Conservation (phyloP, 1,140 invertebrate species). For the fruit fly (Drosophila melanogaster) region Release_6_plus_ISO1_MT NT_037436.4:2347501-2348000, state of each 20-base stretch:
- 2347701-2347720: slow-evolving; percentile 19
- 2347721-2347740: slow-evolving; percentile 7
- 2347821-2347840: slow-evolving; percentile 10
- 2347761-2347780: slow-evolving; percentile 10
- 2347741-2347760: slow-evolving; percentile 3
- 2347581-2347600: not conserved
- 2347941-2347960: slow-evolving; percentile 1
- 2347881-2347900: slow-evolving; percentile 36
- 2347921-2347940: slow-evolving; percentile 24
- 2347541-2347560: too few species aligned
- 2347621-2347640: not conserved
- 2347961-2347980: not conserved
- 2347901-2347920: slow-evolving; percentile 40
- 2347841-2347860: slow-evolving; percentile 11
- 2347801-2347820: not conserved
- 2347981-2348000: not conserved
- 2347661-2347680: slow-evolving; percentile 14
- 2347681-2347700: slow-evolving; percentile 15
- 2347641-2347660: slow-evolving; percentile 5
- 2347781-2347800: slow-evolving; percentile 7
- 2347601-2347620: not conserved
- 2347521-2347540: too few species aligned
- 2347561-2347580: not conserved
- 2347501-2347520: too few species aligned
- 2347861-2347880: slow-evolving; percentile 7